A percentile compares a stretch with the other conserved stretches of the same genome.
These are phyloP conservation scores for Plecturocebus donacophilus DNA, from an alignment of 2,113 vertebrate species.

Conservation along the genomic window DNA sequence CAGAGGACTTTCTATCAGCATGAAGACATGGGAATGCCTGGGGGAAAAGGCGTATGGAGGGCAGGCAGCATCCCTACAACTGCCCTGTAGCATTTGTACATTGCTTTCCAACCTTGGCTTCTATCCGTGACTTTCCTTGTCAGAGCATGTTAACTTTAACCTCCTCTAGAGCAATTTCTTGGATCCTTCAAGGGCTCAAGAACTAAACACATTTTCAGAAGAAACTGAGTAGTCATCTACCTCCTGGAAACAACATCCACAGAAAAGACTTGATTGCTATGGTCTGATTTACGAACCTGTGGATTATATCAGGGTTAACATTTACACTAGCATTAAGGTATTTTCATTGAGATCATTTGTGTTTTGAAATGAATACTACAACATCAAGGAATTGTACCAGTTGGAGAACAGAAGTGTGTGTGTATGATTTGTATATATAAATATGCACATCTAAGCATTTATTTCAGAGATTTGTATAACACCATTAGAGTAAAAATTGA, in stretches of 20 bases:
- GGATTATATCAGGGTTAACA: rapidly evolving
- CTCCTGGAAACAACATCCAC: not conserved
- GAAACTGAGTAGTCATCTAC: not conserved
- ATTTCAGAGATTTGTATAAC: not conserved
- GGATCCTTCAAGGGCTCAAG: not conserved
- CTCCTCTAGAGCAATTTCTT: too few species aligned
- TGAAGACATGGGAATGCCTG: not conserved
- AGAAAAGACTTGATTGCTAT: not conserved
- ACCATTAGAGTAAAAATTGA: not conserved
- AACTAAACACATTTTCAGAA: not conserved
- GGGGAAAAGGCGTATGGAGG: rapidly evolving
- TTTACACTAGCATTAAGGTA: rapidly evolving
- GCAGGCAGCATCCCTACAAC: not conserved
- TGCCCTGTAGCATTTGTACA: too few species aligned
- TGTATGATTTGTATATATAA: not conserved
- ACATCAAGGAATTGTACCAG: not conserved
- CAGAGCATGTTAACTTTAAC: not conserved
- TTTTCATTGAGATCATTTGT: not conserved
- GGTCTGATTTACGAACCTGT: too few species aligned
- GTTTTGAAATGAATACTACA: not conserved
- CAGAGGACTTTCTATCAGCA: too few species aligned
- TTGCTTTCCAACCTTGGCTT: too few species aligned
- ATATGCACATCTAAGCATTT: not conserved
- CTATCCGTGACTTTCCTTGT: not conserved
- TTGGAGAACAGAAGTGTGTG: not conserved